Evolutionary conservation across 2,888 invertebrate species (phyloP), one percentile per base, ranked within the genome.

Genomic region (Meteorus colon): DNA sequence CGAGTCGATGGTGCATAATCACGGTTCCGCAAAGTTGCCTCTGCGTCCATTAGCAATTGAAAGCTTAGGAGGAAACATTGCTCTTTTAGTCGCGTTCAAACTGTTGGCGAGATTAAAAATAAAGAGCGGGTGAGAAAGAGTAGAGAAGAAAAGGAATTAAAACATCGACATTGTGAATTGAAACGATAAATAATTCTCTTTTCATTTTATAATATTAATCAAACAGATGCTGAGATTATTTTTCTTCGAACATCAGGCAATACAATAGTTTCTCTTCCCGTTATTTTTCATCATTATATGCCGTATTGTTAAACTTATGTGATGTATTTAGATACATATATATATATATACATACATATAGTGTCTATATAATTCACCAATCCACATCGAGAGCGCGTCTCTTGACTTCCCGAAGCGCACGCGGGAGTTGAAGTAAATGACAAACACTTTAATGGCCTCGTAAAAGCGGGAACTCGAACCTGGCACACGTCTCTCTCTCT

Each of bases 381-480:
- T 55, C 55, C 55, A 55, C 19, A 55, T 55, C 19, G 55, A 55
- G 55, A 55, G 55, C 55, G 55, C 55, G 55, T 55, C 55, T 55
- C 55, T 55, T 19, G 34, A 62, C 62, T 62, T 62, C 62, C 48
- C 59, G 59, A 71, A 71, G 29, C 45, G 62, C 63, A 55, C 63
- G 63, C 55, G 34, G 19, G 48, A 45, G 19, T 55, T 70, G 62
- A 77, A 55, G 74, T 74, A 74, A 74, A 77, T 77, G 77, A 77
- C 74, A 74, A 74, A 77, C 77, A 70, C 59, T 77, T 73, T 77
- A 77, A 77, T 74, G 74, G 77, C 70, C 59, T 77, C 70, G 62
- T 77, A 77, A 77, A 77, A 71, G 55, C 73, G 66, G 45, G 59
- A 55, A 70, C 59, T 70, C 70, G 27, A 77, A 65, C 59, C 77